Percentiles rank a stretch among this genome's conserved stretches.
phyloP scores from a whole-genome alignment of 2,113 vertebrate genomes.

The Xenopus tropicalis region UCB_Xtro_10.0 CM004443.2:22795001-22795500 shows the following conservation, averaged over 20 bases:
- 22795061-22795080: no score
- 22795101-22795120: no score
- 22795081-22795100: no score
- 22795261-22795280: constrained; percentile 95
- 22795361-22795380: constrained; percentile 92
- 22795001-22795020: no score
- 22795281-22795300: constrained; percentile 91
- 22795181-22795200: no score
- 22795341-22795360: constrained; percentile 92
- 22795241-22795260: constrained; percentile 93
- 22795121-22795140: no score
- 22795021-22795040: no score
- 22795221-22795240: constrained; percentile 72
- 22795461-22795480: background rate
- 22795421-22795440: background rate
- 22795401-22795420: constrained; percentile 73
- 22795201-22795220: background rate
- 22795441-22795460: background rate
- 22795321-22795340: constrained; percentile 85
- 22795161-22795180: no score
- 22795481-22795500: no score
- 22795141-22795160: no score
- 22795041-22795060: no score
- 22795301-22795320: constrained; percentile 91
- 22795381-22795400: constrained; percentile 95